Conservation (phyloP, 2,888 invertebrate species). For the Lasioglossum marginatum region DNA sequence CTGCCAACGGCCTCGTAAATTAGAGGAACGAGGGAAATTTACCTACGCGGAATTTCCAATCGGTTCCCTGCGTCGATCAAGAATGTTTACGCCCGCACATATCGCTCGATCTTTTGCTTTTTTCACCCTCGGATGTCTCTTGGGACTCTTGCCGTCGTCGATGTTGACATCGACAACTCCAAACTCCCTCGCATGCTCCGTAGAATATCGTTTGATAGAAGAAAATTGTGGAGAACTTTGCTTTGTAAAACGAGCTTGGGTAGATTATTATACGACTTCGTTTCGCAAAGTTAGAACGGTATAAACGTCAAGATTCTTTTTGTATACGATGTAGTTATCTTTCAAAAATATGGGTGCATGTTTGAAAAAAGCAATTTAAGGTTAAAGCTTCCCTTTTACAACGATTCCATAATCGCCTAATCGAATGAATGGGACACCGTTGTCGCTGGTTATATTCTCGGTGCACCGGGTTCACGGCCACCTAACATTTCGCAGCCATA, state of each 20-base stretch:
- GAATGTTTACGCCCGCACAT: constrained; percentile 16
- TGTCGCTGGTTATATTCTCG: not conserved
- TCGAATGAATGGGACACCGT: not conserved
- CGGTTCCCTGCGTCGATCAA: not conserved
- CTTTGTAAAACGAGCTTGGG: not conserved
- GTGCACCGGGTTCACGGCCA: not conserved
- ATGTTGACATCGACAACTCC: not conserved
- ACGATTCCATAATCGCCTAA: not conserved
- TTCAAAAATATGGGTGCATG: too few relatives aligned
- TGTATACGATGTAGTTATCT: too few relatives aligned
- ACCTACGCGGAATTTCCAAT: constrained; percentile 30
- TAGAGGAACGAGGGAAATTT: constrained; percentile 24
- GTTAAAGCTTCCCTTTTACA: too few relatives aligned
- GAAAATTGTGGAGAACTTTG: too few relatives aligned
- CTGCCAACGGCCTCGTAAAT: constrained; percentile 45
- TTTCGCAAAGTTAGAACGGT: not conserved
- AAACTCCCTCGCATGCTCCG: not conserved
- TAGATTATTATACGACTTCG: not conserved
- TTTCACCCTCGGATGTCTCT: not conserved
- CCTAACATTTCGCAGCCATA: not conserved
- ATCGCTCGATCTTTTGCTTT: not conserved
- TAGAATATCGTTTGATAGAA: too few relatives aligned
- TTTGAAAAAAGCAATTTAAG: too few relatives aligned
- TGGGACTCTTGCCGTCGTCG: not conserved
- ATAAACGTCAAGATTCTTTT: not conserved